Evolutionary conservation across 1,140 invertebrate genomes (phyloP).

Genomic region (Diprion similis): DNA sequence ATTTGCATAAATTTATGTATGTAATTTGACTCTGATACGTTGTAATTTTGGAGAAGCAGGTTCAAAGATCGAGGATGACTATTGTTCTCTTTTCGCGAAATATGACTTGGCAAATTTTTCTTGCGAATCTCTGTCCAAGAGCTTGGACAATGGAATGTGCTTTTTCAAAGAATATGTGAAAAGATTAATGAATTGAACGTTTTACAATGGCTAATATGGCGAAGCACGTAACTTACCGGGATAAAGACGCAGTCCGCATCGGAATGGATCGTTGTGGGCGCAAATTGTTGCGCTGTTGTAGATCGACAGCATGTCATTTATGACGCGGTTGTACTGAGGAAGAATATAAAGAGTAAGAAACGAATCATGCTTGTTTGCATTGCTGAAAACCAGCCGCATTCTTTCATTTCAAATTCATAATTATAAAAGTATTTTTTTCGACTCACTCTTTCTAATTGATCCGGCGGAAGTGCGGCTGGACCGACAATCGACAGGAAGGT

Average conservation of each 20-base stretch:
- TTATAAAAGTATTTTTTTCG: constrained; percentile 13
- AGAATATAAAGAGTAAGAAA: not conserved
- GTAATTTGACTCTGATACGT: no score
- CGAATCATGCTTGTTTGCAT: not conserved
- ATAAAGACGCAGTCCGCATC: constrained; percentile 81
- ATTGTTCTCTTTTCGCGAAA: no score
- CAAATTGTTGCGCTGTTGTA: constrained; percentile 89
- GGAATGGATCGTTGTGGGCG: constrained; percentile 81
- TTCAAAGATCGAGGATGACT: no score
- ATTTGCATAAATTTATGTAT: no score
- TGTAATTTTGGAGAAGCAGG: no score
- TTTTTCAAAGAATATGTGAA: not conserved
- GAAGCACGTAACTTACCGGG: constrained; percentile 66
- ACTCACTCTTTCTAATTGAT: constrained; percentile 83
- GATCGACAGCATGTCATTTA: constrained; percentile 87
- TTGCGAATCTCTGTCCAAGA: no score
- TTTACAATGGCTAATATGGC: no score
- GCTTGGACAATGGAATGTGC: no score
- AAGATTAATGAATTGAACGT: not conserved
- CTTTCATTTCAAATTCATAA: not conserved
- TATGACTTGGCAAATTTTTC: no score
- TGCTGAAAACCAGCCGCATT: not conserved
- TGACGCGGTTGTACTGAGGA: constrained; percentile 80
- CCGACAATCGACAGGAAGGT: constrained; percentile 82
- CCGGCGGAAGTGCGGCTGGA: constrained; percentile 80